Evolutionary conservation across 37 sponge, comb jelly and placozoan genomes (phyloP), one percentile per base, ranked within the genome.

Genomic region (Hormiphora californensis): DNA sequence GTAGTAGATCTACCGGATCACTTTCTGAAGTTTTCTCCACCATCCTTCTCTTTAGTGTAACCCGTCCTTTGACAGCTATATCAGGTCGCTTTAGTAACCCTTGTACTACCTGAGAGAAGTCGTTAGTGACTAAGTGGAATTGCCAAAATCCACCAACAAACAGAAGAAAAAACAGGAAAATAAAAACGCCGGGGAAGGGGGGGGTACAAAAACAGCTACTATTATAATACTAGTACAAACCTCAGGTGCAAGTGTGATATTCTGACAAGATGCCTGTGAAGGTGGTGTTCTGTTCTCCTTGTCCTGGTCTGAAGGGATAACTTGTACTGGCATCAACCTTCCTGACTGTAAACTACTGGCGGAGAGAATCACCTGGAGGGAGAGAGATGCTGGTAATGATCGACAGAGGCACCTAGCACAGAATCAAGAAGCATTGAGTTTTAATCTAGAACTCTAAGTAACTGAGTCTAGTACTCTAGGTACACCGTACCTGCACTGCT

Each of bases 1-100:
- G 81, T 5, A 73, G 32, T 22, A 73, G 46, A 22, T 73, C n/a
- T 1, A 46, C 44, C 28, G 81, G 81, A 41, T 73, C 81, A 30
- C 3, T 7, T 19, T 4, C 28, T 57, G 59, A 57, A 4, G 59
- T n/a, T n/a, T n/a, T n/a, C n/a, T n/a, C n/a, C 27, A 73, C 46
- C 27, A 22, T 27, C 3, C 81, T 23, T 21, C 81, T 33, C 44
- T 73, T 73, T 7, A 73, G 44, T 30, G 81, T 73, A 11, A 73
- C 81, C 28, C 43, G 40, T 32, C 81, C 81, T 4, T 33, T 27
- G 81, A 73, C 38, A 9, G 35, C 21, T n/a, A 73, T 43, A 22
- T 73, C 81, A 21, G 46, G 7, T 11, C 81, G 81, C 1, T 39
- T 41, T 4, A 73, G 81, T n/a, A 73, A 28, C 27, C 39, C 38